These are phyloP conservation scores for Drosophila saltans DNA, from an alignment of 1,140 invertebrate genomes.

Conservation along the genomic window DNA sequence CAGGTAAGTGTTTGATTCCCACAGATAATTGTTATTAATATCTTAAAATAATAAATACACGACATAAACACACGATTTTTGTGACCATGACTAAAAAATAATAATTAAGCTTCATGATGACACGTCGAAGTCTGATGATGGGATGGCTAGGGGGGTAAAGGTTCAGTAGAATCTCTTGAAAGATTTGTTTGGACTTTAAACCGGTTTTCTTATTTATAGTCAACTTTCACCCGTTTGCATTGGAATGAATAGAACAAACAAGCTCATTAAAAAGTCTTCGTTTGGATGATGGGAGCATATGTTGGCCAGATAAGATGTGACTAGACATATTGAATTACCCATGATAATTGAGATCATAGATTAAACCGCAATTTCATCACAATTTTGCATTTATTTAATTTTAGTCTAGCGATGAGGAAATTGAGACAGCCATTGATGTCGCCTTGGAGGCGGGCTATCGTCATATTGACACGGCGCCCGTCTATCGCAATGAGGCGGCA, in stretches of 20 bases:
- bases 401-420: constrained; percentile 87
- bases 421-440: constrained; percentile 87
- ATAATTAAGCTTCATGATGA: constrained; percentile 27
- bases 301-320: not conserved
- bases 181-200: constrained; percentile 9
- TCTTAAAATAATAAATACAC: not conserved
- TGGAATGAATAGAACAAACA: constrained; percentile 19
- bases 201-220: constrained; percentile 30
- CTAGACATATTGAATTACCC: not conserved
- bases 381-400: constrained; percentile 53
- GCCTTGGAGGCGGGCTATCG: constrained; percentile 86
- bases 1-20: constrained; percentile 84
- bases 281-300: not conserved
- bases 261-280: not conserved
- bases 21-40: not conserved
- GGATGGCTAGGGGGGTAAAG: not conserved
- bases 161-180: constrained; percentile 21
- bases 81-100: constrained; percentile 1
- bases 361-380: constrained; percentile 63
- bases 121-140: constrained; percentile 19
- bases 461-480: constrained; percentile 92
- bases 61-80: not conserved
- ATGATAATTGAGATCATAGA: constrained; percentile 23
- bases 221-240: not conserved
- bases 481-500: constrained; percentile 91